Base-by-base conservation (phyloP, 1,140 invertebrate genomes). In the Vanessa tameamea region DNA sequence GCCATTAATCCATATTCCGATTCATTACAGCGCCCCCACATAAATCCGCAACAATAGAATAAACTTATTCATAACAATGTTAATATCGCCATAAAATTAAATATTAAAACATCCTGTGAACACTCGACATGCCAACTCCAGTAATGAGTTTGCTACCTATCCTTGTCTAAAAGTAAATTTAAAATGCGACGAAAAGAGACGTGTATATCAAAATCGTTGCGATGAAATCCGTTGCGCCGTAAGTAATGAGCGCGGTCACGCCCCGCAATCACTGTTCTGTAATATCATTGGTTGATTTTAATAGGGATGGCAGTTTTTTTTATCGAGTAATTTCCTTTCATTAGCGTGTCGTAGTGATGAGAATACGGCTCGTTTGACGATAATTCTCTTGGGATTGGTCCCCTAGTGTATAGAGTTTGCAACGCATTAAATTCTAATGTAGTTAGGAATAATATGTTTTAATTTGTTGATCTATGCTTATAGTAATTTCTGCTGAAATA, bases 51-150 rank as follows among this genome's bases (percentile, higher is more conserved):
- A 82, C 86, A 87, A 88, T 80, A 79, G 73, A 86, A 84, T 87
- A 80, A 83, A 82, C 76, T 85, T 87, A 89, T 89, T 88, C 84
- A 87, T 88, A 90, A 89, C 81, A 88, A 84, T 74, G 75, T 85
- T 89, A 86, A 87, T 89, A 84, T 80, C 75, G 77, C 83, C 83
- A 87, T 91, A 85, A 89, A 87, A 87, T 91, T 89, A 91, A 91
- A 90, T 89, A 90, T 84, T 87, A 89, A 87, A 90, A 89, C 87
- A 85, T 73, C 72, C 87, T 90, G 84, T 86, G 81, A 77, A 85
- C 79, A 73, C 73, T 50, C 70, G 69, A 75, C 74, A 72, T 23
- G 53, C 20, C 53, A 23, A 23, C 53, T 57, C 13, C 53, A 9
- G 53, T 79, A 82, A 83, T 81, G 77, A 82, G 78, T 71, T 84